Evolutionary conservation across 2,888 invertebrate species (phyloP).

Genomic region (Orthosia incerta): DNA sequence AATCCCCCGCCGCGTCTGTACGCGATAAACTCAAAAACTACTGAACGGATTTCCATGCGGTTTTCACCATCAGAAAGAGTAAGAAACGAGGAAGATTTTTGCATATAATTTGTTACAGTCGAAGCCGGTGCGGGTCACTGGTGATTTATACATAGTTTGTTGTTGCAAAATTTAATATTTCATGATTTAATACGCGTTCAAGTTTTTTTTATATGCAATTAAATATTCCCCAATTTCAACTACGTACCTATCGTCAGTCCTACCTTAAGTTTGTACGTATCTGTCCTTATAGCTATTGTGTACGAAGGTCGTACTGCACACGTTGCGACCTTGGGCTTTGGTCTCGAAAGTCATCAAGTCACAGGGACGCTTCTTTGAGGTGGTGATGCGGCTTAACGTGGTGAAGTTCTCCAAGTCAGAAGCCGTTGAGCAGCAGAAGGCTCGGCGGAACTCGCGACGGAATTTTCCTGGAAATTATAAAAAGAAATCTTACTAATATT

Average conservation of each 20-base stretch:
- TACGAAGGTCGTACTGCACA: conserved; percentile 72
- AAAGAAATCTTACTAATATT: background rate
- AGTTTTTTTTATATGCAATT: conserved; percentile 20
- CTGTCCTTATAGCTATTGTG: conserved; percentile 67
- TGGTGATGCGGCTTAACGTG: conserved; percentile 79
- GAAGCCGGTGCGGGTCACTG: no score
- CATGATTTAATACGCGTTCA: background rate
- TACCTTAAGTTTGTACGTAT: conserved; percentile 55
- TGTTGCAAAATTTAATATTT: background rate
- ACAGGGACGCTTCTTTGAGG: conserved; percentile 71
- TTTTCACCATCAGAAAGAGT: no score
- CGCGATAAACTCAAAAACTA: no score
- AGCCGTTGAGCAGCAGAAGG: conserved; percentile 82
- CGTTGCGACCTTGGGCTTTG: conserved; percentile 59
- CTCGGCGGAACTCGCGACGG: conserved; percentile 92
- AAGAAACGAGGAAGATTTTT: no score
- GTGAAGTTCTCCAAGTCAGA: conserved; percentile 74
- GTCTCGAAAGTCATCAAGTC: conserved; percentile 63
- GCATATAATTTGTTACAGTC: no score
- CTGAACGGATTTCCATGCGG: no score
- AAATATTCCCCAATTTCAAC: conserved; percentile 1
- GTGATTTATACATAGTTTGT: no score
- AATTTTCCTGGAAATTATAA: conserved; percentile 92
- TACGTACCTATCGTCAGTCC: background rate
- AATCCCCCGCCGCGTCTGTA: no score